Evolutionary conservation across 2,888 invertebrate genomes (phyloP).

Genomic region (Mechanitis messenoides): DNA sequence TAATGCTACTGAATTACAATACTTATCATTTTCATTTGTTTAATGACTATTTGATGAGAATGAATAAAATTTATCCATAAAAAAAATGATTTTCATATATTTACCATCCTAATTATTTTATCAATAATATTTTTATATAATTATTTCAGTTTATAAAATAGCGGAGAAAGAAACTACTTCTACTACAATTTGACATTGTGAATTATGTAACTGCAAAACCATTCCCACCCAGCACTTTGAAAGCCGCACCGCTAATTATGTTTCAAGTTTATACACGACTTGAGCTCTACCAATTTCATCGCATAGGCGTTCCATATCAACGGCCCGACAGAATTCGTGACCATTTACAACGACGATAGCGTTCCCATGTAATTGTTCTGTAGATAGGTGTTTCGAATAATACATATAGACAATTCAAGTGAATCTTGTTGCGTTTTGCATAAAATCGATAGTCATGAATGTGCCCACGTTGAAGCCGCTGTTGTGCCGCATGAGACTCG

Average conservation of each 20-base stretch:
- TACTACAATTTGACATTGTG: constrained; percentile 46
- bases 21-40: too few relatives aligned
- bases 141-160: constrained; percentile 4
- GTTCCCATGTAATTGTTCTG: constrained; percentile 62
- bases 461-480: constrained; percentile 51
- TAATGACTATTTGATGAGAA: background rate
- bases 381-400: constrained; percentile 54
- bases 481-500: constrained; percentile 53
- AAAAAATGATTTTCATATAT: background rate
- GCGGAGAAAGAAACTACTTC: constrained; percentile 6
- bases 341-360: constrained; percentile 52
- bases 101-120: background rate
- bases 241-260: constrained; percentile 55
- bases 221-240: constrained; percentile 34
- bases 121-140: background rate
- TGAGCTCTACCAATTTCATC: constrained; percentile 47
- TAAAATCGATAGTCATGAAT: constrained; percentile 76
- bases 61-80: background rate
- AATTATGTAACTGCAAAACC: constrained; percentile 44
- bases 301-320: constrained; percentile 45
- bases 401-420: constrained; percentile 63
- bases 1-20: too few relatives aligned
- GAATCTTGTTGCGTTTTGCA: constrained; percentile 77
- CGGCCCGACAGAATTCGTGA: constrained; percentile 42
- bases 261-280: constrained; percentile 51